Conservation (phyloP, 2,797 vertebrate species). For the Clarias platycephalus region DNA sequence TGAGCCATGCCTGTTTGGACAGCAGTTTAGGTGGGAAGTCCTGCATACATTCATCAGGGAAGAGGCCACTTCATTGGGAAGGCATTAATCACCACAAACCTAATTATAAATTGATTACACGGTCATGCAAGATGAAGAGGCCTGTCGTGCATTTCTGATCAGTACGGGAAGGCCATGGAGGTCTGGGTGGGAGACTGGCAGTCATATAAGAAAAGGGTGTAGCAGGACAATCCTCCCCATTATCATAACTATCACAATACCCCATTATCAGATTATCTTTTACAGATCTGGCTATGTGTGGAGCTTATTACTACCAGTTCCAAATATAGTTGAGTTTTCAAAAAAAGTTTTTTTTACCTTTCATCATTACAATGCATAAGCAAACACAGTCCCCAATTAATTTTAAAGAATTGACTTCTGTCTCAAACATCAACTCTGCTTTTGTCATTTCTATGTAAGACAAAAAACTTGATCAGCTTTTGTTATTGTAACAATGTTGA, state of each 20-base stretch:
- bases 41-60: slow-evolving; percentile 57
- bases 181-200: slow-evolving; percentile 26
- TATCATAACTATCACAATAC: slow-evolving; percentile 23
- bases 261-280: slow-evolving; percentile 22
- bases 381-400: neutral
- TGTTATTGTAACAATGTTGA: slow-evolving; percentile 9
- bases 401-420: neutral
- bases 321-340: neutral
- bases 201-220: slow-evolving; percentile 31
- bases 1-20: slow-evolving; percentile 56
- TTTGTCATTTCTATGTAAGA: neutral
- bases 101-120: slow-evolving; percentile 59
- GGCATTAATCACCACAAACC: slow-evolving; percentile 56
- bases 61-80: slow-evolving; percentile 51
- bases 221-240: slow-evolving; percentile 38
- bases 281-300: neutral
- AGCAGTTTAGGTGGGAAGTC: slow-evolving; percentile 57
- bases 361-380: neutral
- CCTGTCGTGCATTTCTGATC: slow-evolving; percentile 54
- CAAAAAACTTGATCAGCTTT: slow-evolving; percentile 4
- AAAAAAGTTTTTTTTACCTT: neutral
- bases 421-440: neutral
- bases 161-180: slow-evolving; percentile 36
- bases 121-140: slow-evolving; percentile 58
- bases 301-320: neutral